phyloP scores from a whole-genome alignment of 2,888 invertebrate species.

The Phymatocera aterrima region DNA sequence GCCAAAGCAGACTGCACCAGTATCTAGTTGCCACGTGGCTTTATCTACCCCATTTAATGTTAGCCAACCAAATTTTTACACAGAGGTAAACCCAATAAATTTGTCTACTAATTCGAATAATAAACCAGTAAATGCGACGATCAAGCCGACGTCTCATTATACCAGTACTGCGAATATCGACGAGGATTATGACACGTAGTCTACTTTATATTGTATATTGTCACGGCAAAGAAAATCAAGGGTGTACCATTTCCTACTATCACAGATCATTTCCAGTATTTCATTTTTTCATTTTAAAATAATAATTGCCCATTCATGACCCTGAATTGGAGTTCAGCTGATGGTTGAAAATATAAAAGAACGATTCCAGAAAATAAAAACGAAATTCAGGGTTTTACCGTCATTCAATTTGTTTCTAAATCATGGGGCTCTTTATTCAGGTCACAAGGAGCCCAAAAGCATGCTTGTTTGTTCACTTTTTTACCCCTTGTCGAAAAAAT shows the following conservation, averaged over 20 bases:
- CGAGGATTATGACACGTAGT: conserved; percentile 73
- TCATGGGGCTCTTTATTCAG: too few species aligned
- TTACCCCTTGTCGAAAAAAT: too few species aligned
- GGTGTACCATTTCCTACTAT: too few species aligned
- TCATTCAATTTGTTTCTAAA: too few species aligned
- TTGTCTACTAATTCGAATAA: conserved; percentile 58
- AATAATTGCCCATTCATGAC: background rate
- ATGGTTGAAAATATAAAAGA: too few species aligned
- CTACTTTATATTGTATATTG: background rate
- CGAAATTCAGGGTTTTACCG: too few species aligned
- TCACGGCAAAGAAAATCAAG: background rate
- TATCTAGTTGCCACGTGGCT: conserved; percentile 69
- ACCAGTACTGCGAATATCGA: conserved; percentile 68
- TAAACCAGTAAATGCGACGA: conserved; percentile 53
- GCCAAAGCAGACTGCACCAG: conserved; percentile 45
- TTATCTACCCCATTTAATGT: conserved; percentile 68
- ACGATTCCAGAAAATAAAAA: too few species aligned
- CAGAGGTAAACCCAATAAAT: conserved; percentile 68
- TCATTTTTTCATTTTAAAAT: background rate
- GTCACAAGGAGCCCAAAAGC: too few species aligned
- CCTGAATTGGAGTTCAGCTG: too few species aligned
- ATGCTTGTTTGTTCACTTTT: too few species aligned
- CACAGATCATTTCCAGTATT: background rate
- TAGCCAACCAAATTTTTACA: conserved; percentile 72
- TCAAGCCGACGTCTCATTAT: conserved; percentile 66